These are phyloP conservation scores for Hydrophis major DNA, from an alignment of 2,797 vertebrate genomes.

Conservation along the genomic window DNA sequence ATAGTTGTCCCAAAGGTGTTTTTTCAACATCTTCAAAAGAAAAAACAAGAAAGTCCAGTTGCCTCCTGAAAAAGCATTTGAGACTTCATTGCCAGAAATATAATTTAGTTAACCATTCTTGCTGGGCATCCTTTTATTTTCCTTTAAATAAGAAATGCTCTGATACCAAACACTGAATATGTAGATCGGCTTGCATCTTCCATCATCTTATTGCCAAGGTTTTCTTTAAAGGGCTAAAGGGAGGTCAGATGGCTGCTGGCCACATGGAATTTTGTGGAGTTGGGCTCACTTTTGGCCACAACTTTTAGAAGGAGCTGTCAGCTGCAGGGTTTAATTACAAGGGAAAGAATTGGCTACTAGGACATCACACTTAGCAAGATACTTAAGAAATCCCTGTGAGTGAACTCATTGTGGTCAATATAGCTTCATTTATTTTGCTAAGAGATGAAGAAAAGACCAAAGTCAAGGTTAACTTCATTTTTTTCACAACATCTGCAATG, in stretches of 20 bases:
- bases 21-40: too few relatives aligned
- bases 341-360: neutral
- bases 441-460: neutral
- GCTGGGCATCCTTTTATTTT: neutral
- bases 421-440: conserved; percentile 33
- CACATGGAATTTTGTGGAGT: neutral
- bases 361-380: neutral
- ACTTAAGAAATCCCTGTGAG: conserved; percentile 23
- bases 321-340: neutral
- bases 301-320: neutral
- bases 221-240: neutral
- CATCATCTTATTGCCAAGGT: neutral
- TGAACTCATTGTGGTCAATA: neutral
- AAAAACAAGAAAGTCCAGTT: too few relatives aligned
- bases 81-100: neutral
- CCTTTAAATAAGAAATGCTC: neutral
- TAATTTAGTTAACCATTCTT: neutral
- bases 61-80: too few relatives aligned
- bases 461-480: conserved; percentile 29
- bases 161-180: neutral
- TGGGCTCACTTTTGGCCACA: neutral
- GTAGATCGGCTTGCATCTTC: neutral
- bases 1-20: too few relatives aligned
- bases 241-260: neutral
- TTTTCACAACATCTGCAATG: conserved; percentile 26